Conservation (phyloP, 1,140 invertebrate genomes). For the Aradophagus sp. region DNA sequence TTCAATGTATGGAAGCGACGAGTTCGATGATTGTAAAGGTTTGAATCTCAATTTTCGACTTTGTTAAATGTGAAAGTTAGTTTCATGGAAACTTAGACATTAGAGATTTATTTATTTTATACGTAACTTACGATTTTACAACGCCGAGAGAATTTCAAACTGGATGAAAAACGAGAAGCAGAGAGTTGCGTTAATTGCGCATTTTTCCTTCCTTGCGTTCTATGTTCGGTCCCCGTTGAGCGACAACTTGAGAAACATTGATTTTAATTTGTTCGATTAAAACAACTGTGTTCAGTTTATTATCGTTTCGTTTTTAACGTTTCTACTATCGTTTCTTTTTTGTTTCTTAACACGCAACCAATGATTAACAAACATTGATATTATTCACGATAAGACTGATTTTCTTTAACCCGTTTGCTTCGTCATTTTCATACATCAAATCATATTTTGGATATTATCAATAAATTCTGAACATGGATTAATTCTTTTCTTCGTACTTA, state of each 20-base stretch:
- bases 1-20: too few species aligned
- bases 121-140: slow-evolving; percentile 28
- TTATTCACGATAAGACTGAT: slow-evolving; percentile 53
- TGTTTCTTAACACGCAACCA: slow-evolving; percentile 7
- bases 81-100: slow-evolving; percentile 25
- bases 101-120: slow-evolving; percentile 48
- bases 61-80: slow-evolving; percentile 26
- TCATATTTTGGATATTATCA: slow-evolving; percentile 35
- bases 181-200: too few species aligned
- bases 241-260: neutral
- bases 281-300: slow-evolving; percentile 9
- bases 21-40: slow-evolving; percentile 38
- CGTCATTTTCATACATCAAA: slow-evolving; percentile 28
- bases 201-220: too few species aligned
- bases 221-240: too few species aligned
- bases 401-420: slow-evolving; percentile 34
- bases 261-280: slow-evolving; percentile 11
- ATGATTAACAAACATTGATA: slow-evolving; percentile 24
- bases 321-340: neutral
- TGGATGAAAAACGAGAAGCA: too few species aligned
- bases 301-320: slow-evolving; percentile 2
- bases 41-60: slow-evolving; percentile 45
- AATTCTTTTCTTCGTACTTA: slow-evolving; percentile 37
- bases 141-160: slow-evolving; percentile 17
- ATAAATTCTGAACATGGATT: slow-evolving; percentile 32